Evolutionary conservation across 2,797 vertebrate genomes (phyloP), one percentile per base, ranked within the genome.

Genomic region (Carcharodon carcharias): DNA sequence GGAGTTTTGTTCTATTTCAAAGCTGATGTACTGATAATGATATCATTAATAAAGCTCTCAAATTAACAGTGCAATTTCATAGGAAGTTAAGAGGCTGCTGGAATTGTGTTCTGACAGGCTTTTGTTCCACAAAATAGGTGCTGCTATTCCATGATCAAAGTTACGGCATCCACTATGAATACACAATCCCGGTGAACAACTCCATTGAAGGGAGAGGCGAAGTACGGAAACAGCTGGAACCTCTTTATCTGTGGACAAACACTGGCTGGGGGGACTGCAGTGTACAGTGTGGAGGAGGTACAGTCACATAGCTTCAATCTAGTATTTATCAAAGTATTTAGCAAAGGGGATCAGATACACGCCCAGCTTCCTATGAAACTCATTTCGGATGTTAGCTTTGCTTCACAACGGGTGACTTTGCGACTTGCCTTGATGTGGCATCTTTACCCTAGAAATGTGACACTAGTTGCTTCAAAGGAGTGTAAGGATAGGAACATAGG

Each of bases 81-180:
- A 45, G n/a, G 26, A 40, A 45, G 63, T 21, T 67, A 45, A 67
- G 9, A 67, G 21, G n/a, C 8, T 45, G n/a, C 18, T 45, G n/a
- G 40, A 67, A 67, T 40, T 54, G 50, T 31, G 7, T 95, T 77
- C 69, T 95, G 6, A 77, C 94, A n/a, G 92, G 95, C 73, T 97
- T 95, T 87, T 96, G 95, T 96, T 69, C 92, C 96, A 69, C 96
- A 0, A 85, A 96, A 93, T 98, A 99, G 99, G 99, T 99, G 96
- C 97, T 99, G 97, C 97, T 99, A 23, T 99, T 99, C 97, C 99
- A 99, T 1, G 99, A 99, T 97, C 99, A 99, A 97, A 99, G 98
- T 96, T 99, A 99, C 0, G 99, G 98, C 82, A 99, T 99, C 97
- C 99, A 99, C 97, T 99, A 99, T 1, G 99, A 99, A 97, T 99